Evolutionary conservation across 2,888 invertebrate genomes (phyloP).

Genomic region (Synergus laeviventris): DNA sequence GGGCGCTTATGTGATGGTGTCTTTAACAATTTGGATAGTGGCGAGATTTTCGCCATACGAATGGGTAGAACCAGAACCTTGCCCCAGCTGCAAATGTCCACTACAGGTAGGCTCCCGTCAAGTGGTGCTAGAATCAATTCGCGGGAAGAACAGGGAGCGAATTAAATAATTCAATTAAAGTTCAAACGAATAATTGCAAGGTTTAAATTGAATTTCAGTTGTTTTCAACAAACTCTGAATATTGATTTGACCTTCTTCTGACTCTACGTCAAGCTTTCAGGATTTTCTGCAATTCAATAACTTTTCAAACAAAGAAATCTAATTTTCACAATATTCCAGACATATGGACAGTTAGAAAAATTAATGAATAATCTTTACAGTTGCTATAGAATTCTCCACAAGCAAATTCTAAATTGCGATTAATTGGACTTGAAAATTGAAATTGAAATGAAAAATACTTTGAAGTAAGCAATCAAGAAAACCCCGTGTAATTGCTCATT

Average conservation of each 20-base stretch:
- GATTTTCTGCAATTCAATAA: not conserved
- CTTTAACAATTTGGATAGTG: conserved; percentile 88
- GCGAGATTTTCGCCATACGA: conserved; percentile 91
- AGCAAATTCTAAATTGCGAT: not conserved
- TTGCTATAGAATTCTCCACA: too few species aligned
- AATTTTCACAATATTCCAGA: not conserved
- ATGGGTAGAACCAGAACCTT: conserved; percentile 82
- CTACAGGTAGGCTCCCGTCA: conserved; percentile 73
- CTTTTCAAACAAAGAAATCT: not conserved
- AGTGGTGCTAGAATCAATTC: conserved; percentile 58
- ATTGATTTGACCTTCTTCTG: not conserved
- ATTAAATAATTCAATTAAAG: not conserved
- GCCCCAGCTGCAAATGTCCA: conserved; percentile 78
- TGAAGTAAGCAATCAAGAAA: conserved; percentile 45
- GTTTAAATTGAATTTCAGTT: not conserved
- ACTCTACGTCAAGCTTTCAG: not conserved
- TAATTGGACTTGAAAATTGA: not conserved
- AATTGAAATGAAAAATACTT: conserved; percentile 3
- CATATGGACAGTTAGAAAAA: not conserved
- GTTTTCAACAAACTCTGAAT: not conserved
- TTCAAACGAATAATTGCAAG: not conserved
- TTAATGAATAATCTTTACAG: not conserved
- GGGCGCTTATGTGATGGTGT: conserved; percentile 88
- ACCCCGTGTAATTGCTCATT: conserved; percentile 68
- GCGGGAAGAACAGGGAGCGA: not conserved